Evolutionary conservation across 2,797 vertebrate genomes (phyloP).

Genomic region (Limosa lapponica): DNA sequence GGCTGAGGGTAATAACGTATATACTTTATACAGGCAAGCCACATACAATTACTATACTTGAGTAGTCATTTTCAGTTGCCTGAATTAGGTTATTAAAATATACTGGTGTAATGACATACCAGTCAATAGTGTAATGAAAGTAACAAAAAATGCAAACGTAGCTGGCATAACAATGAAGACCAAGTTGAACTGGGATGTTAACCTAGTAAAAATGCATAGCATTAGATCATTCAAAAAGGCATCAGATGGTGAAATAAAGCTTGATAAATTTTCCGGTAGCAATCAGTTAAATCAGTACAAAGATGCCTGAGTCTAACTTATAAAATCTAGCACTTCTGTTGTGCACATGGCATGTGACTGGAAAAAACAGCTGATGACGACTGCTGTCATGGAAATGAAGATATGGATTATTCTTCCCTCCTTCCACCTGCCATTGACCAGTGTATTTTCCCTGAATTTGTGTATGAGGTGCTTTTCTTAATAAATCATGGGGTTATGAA

Average conservation of each 20-base stretch:
- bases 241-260: background rate
- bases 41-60: background rate
- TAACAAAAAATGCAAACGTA: background rate
- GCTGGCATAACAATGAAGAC: background rate
- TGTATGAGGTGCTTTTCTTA: background rate
- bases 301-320: background rate
- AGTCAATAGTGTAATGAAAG: background rate
- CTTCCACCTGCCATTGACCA: background rate
- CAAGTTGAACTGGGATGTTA: background rate
- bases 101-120: background rate
- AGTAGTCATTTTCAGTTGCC: background rate
- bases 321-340: background rate
- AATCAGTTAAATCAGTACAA: background rate
- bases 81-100: background rate
- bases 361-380: background rate
- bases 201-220: background rate
- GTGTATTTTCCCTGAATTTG: background rate
- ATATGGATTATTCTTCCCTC: background rate
- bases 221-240: background rate
- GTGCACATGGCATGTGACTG: background rate
- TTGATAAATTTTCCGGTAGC: background rate
- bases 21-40: background rate
- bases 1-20: background rate
- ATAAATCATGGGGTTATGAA: background rate
- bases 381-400: background rate